Evolutionary conservation across 2,113 vertebrate genomes (phyloP).

Genomic region (Dromaius novaehollandiae): DNA sequence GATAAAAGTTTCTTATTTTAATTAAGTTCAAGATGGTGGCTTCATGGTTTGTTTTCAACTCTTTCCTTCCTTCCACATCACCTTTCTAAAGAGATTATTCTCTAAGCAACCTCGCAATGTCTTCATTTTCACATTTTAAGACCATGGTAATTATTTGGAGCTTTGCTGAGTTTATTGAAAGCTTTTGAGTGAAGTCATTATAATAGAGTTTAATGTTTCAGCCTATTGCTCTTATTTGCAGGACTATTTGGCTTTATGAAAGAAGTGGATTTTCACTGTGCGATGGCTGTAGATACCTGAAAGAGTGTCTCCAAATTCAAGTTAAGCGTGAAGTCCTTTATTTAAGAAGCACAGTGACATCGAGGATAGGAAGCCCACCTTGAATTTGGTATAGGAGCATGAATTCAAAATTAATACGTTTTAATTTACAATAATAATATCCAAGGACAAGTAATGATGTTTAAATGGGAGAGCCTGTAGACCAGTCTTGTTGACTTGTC

Average conservation of each 20-base stretch:
- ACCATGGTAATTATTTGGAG: slow-evolving; percentile 45
- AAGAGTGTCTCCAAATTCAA: not conserved
- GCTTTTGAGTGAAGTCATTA: slow-evolving; percentile 36
- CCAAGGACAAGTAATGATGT: not conserved
- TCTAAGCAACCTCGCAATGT: slow-evolving; percentile 33
- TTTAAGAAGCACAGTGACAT: not conserved
- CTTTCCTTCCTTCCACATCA: not conserved
- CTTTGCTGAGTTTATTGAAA: slow-evolving; percentile 56
- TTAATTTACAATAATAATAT: not conserved
- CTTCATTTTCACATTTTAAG: not conserved
- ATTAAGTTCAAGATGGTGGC: slow-evolving; percentile 41
- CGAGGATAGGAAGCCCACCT: not conserved
- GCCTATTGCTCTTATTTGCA: slow-evolving; percentile 13
- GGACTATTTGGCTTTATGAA: slow-evolving; percentile 19
- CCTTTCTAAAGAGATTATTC: slow-evolving; percentile 15
- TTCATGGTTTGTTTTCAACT: slow-evolving; percentile 13
- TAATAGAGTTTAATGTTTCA: slow-evolving; percentile 14
- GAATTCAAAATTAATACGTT: not conserved
- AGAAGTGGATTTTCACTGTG: slow-evolving; percentile 27
- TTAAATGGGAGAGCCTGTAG: not conserved
- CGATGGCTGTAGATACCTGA: not conserved
- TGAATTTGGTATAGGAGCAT: not conserved
- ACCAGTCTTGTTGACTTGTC: not conserved
- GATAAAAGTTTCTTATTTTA: slow-evolving; percentile 29
- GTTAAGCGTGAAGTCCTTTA: not conserved